A percentile compares a stretch with the other conserved stretches of the same genome.
Conservation (phyloP, 2,113 vertebrate genomes). For the Poeciliopsis turrubarensis region DNA sequence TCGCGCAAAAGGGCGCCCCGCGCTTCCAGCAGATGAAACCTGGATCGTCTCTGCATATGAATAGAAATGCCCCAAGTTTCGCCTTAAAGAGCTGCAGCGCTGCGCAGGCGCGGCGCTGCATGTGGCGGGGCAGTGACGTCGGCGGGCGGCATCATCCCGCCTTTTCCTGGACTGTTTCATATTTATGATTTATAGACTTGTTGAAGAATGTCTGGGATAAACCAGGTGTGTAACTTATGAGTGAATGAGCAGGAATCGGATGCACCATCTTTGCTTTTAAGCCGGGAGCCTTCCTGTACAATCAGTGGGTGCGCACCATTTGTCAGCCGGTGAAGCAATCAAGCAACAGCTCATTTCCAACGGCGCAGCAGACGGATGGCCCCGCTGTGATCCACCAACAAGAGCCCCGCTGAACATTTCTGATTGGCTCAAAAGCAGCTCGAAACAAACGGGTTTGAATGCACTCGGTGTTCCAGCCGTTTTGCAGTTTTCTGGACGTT, state of each 20-base stretch:
- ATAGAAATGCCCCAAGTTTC: not conserved
- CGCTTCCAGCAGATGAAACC: not conserved
- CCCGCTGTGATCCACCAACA: not conserved
- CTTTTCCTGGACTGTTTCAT: constrained; percentile 1
- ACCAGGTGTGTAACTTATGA: not conserved
- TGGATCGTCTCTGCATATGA: constrained; percentile 4
- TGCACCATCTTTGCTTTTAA: not conserved
- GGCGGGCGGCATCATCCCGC: constrained; percentile 47
- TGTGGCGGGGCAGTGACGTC: not conserved
- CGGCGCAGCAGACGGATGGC: not conserved
- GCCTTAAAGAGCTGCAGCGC: not conserved
- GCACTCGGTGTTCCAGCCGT: too few relatives aligned
- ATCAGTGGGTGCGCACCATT: not conserved
- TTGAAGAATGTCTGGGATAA: not conserved
- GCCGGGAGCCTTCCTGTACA: not conserved
- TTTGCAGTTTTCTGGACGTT: too few relatives aligned
- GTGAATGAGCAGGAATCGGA: not conserved
- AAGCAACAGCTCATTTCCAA: not conserved
- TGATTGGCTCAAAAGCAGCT: too few relatives aligned
- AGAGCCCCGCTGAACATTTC: not conserved
- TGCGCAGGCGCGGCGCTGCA: constrained; percentile 32
- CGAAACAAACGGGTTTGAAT: too few relatives aligned
- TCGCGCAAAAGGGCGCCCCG: not conserved
- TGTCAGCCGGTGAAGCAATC: too few relatives aligned
- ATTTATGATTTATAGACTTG: too few relatives aligned